These are phyloP conservation scores for Albula goreensis DNA, from an alignment of 2,113 vertebrate genomes.

Conservation along the genomic window DNA sequence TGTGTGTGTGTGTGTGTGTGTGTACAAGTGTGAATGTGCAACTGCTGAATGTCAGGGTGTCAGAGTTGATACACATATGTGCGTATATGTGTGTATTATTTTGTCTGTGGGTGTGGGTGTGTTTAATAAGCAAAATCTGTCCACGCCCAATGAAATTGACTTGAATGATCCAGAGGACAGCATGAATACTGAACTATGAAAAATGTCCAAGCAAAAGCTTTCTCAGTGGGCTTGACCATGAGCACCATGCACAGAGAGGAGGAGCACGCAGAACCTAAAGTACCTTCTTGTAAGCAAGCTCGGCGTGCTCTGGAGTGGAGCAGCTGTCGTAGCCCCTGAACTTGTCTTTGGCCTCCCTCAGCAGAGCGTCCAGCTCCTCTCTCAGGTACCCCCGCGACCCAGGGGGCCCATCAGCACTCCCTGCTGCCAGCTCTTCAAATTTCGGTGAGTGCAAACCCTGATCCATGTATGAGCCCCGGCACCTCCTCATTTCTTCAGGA, in stretches of 20 bases:
- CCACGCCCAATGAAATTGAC: too few relatives aligned
- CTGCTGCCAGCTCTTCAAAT: constrained; percentile 80
- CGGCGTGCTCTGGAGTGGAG: constrained; percentile 82
- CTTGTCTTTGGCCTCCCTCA: constrained; percentile 94
- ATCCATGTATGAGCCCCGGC: constrained; percentile 85
- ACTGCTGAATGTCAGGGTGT: too few relatives aligned
- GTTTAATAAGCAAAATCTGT: too few relatives aligned
- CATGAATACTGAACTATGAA: background rate
- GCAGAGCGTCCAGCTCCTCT: constrained; percentile 82
- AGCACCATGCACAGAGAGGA: background rate
- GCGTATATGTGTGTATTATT: too few relatives aligned
- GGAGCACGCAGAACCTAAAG: background rate
- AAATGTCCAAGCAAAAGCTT: background rate
- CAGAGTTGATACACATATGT: too few relatives aligned
- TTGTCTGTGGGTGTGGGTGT: too few relatives aligned
- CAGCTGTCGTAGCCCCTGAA: constrained; percentile 90
- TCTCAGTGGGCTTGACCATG: background rate
- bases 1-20: too few relatives aligned
- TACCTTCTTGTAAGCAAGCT: constrained; percentile 93
- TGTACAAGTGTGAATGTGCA: too few relatives aligned
- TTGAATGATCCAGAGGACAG: too few relatives aligned
- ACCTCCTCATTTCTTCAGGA: constrained; percentile 86
- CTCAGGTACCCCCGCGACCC: constrained; percentile 74
- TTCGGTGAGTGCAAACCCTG: constrained; percentile 79
- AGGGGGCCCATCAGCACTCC: constrained; percentile 59